Evolutionary conservation across 2,888 invertebrate species (phyloP), one percentile per base, ranked within the genome.

Genomic region (Phortica okadai): DNA sequence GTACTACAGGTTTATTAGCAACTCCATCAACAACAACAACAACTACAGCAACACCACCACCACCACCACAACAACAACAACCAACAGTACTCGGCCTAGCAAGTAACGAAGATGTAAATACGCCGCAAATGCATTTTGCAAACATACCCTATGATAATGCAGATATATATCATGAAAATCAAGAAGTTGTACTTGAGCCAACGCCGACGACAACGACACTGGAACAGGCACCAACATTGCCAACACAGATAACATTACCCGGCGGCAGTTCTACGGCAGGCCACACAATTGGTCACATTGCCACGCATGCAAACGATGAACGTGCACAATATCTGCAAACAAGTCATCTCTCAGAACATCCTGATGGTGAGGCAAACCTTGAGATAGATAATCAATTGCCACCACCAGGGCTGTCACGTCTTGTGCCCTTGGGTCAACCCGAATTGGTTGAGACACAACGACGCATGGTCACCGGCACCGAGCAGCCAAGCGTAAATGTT

Each of bases 321-420:
- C 92, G 95, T 77, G 95, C 95, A 89, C 95, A 95, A 89, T 96
- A 96, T 89, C 91, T 96, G 77, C 95, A 95, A 91, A 96, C 95
- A 2, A 95, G 95, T 21, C 95, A 95, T 85, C 90, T 95, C 69
- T 95, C 95, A 1, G 93, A 94, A 82, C 90, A 90, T 80, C 80
- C 81, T 6, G 85, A 84, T 70, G 62, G 56, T 7, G 87, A 84
- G 41, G 81, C 84, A 73, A 88, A 86, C 75, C 84, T 89, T 74
- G 91, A 91, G 78, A 81, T 85, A 8, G 93, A 93, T 21, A 59
- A 59, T 59, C 59, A 8, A 21, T 59, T 59, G 59, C 59, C 59
- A 16, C 59, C 59, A 21, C 59, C 59, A 10, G 59, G 59, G 14
- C 59, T 59, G n/a, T 93, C 94, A 14, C 92, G 95, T 81, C 92